Conservation (phyloP, 2,797 vertebrate species). For the Mionectes olivaceus region DNA sequence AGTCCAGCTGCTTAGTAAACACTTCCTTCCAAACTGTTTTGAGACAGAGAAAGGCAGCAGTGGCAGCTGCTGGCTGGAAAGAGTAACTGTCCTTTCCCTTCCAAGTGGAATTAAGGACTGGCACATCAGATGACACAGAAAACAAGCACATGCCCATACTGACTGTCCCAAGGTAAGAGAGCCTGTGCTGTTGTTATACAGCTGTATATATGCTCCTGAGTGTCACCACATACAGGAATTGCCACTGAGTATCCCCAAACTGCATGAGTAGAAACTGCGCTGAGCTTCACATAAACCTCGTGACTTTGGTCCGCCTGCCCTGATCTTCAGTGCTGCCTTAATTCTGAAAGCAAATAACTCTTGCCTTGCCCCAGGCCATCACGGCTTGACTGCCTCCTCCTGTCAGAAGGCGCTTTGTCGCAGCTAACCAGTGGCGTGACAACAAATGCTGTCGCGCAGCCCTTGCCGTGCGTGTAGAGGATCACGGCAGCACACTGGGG, state of each 20-base stretch:
- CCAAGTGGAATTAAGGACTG: background rate
- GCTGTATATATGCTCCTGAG: background rate
- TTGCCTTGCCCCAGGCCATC: background rate
- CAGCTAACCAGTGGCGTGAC: background rate
- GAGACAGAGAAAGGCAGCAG: background rate
- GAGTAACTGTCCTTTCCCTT: background rate
- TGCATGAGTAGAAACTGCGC: background rate
- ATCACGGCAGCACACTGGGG: background rate
- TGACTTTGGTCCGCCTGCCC: background rate
- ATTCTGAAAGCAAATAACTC: background rate
- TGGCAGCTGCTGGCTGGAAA: constrained; percentile 6
- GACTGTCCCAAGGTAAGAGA: background rate
- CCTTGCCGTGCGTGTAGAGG: background rate
- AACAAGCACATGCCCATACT: background rate
- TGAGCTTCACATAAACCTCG: background rate
- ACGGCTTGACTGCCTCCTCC: background rate
- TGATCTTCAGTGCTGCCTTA: background rate
- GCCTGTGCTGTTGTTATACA: background rate
- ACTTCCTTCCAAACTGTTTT: background rate
- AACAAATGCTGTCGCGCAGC: fast-evolving
- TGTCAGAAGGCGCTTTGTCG: background rate
- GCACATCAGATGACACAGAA: background rate
- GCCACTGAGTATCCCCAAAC: background rate
- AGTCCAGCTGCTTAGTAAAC: background rate
- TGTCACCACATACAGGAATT: background rate